These are phyloP conservation scores for Sander vitreus DNA, from an alignment of 2,113 vertebrate species.

Conservation along the genomic window DNA sequence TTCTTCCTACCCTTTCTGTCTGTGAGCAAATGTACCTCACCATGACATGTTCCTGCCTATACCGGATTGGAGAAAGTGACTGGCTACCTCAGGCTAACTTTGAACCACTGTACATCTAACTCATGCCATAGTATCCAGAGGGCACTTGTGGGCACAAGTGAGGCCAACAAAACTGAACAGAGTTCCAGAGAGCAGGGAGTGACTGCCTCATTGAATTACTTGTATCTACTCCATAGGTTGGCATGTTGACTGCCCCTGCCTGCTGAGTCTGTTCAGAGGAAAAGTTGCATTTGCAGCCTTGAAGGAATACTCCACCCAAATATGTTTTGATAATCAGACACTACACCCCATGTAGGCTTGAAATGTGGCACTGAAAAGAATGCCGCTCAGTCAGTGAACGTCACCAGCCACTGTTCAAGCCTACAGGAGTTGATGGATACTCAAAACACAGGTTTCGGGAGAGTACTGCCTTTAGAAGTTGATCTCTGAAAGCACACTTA, in stretches of 20 bases:
- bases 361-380: constrained; percentile 8
- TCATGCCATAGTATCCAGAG: constrained; percentile 31
- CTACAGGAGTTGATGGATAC: neutral
- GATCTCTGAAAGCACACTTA: neutral
- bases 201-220: constrained; percentile 41
- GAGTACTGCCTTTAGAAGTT: neutral
- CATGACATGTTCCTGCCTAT: constrained; percentile 29
- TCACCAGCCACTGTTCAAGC: neutral
- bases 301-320: constrained; percentile 13
- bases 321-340: constrained; percentile 26
- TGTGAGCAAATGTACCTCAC: constrained; percentile 12
- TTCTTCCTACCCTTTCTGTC: constrained; percentile 6
- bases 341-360: neutral
- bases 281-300: constrained; percentile 14
- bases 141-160: constrained; percentile 14
- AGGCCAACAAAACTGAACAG: constrained; percentile 34
- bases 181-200: constrained; percentile 17
- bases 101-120: constrained; percentile 13
- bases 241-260: constrained; percentile 16
- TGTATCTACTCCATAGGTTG: neutral
- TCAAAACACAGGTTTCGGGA: neutral
- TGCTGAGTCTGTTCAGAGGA: constrained; percentile 11
- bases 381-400: neutral
- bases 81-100: constrained; percentile 30
- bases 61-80: constrained; percentile 19